phyloP scores from a whole-genome alignment of 2,888 invertebrate species.

The Zaprionus lineosus region DNA sequence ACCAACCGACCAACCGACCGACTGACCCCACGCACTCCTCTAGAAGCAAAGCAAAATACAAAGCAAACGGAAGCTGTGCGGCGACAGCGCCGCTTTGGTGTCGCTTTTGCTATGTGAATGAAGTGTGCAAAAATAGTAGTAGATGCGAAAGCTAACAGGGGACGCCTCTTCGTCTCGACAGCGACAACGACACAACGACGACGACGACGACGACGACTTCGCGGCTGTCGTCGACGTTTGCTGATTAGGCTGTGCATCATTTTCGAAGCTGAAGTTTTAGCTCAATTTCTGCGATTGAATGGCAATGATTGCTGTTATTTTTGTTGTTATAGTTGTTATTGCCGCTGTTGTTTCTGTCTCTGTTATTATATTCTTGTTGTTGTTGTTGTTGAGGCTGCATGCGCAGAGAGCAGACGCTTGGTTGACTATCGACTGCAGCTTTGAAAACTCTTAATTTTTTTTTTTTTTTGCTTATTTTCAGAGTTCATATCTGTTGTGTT shows the following conservation, averaged over 20 bases:
- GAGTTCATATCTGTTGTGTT: slow-evolving; percentile 12
- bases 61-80: slow-evolving; percentile 58
- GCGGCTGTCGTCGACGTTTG: background rate
- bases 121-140: slow-evolving; percentile 62
- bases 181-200: background rate
- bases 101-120: slow-evolving; percentile 44
- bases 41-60: slow-evolving; percentile 22
- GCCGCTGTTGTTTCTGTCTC: background rate
- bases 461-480: slow-evolving; percentile 1
- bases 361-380: background rate
- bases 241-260: slow-evolving; percentile 34
- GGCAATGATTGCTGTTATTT: slow-evolving; percentile 1
- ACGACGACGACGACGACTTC: background rate
- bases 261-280: slow-evolving; percentile 14
- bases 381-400: slow-evolving; percentile 34
- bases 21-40: slow-evolving; percentile 46
- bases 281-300: slow-evolving; percentile 11
- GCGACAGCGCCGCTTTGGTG: slow-evolving; percentile 53
- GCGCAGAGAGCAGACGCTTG: slow-evolving; percentile 28
- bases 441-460: slow-evolving; percentile 2
- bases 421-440: slow-evolving; percentile 13
- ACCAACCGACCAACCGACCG: slow-evolving; percentile 26
- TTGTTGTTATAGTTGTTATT: slow-evolving; percentile 1
- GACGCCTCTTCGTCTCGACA: slow-evolving; percentile 3
- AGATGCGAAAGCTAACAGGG: too few species aligned